Evolutionary conservation across 2,797 vertebrate genomes (phyloP).

Genomic region (Gephyroberyx darwinii): DNA sequence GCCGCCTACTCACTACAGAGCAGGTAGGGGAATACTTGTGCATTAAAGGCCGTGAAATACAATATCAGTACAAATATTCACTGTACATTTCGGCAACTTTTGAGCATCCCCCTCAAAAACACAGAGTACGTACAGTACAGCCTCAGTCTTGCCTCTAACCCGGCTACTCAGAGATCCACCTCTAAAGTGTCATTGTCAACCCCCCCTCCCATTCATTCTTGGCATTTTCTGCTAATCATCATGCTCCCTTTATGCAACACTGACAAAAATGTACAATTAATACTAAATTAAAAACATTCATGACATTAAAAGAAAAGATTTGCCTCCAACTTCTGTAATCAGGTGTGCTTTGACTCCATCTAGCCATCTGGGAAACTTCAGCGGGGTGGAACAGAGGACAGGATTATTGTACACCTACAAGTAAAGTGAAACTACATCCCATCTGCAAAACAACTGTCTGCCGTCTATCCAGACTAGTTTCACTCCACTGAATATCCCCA

Average conservation of each 20-base stretch:
- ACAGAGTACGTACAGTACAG: constrained; percentile 50
- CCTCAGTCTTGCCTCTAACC: constrained; percentile 53
- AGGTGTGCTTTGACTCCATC: constrained; percentile 25
- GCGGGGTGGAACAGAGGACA: not conserved
- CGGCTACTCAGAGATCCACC: constrained; percentile 31
- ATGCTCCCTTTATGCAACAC: constrained; percentile 56
- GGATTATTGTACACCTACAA: not conserved
- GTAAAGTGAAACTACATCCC: not conserved
- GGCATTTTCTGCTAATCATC: constrained; percentile 46
- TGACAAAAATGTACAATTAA: constrained; percentile 23
- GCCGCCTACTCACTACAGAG: constrained; percentile 65
- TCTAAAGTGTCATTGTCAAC: constrained; percentile 60
- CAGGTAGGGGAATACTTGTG: constrained; percentile 64
- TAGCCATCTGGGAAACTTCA: not conserved
- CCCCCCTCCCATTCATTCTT: constrained; percentile 42
- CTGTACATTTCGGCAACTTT: constrained; percentile 72
- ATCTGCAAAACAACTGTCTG: not conserved
- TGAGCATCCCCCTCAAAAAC: constrained; percentile 30
- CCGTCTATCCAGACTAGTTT: not conserved
- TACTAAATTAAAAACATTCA: constrained; percentile 42
- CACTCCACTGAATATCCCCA: constrained; percentile 2
- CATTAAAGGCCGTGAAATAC: constrained; percentile 73
- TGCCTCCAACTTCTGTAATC: constrained; percentile 32
- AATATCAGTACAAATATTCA: constrained; percentile 63
- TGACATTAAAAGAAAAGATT: constrained; percentile 17